phyloP scores from a whole-genome alignment of 1,140 invertebrate genomes.

The Pristionchus pacificus region DNA sequence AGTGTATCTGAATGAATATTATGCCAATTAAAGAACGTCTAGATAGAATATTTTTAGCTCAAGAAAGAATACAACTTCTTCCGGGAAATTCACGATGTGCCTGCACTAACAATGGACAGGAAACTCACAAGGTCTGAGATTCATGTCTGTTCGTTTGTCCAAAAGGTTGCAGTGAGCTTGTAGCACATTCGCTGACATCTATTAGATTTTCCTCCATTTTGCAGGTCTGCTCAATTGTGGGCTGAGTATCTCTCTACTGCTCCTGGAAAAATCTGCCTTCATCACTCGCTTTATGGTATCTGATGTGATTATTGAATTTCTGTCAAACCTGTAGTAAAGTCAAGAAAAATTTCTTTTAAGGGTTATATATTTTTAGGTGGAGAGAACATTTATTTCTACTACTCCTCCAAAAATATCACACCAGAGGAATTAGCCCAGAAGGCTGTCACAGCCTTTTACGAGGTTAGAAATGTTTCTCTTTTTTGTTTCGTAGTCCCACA shows the following conservation, averaged over 20 bases:
- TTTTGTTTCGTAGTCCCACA: too few relatives aligned
- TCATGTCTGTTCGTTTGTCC: background rate
- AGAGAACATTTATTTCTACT: constrained; percentile 16
- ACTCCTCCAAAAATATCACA: background rate
- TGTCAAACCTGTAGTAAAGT: constrained; percentile 1
- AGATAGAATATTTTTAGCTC: too few relatives aligned
- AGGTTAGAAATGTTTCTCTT: too few relatives aligned
- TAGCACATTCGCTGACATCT: background rate
- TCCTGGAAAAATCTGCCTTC: background rate
- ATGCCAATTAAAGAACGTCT: too few relatives aligned
- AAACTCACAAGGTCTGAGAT: background rate
- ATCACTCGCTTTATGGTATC: background rate
- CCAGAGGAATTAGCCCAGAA: constrained; percentile 2
- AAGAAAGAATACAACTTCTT: constrained; percentile 14
- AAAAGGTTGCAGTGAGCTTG: background rate
- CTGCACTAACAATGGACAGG: background rate
- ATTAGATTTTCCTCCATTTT: constrained; percentile 4
- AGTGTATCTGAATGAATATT: too few relatives aligned
- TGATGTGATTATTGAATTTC: background rate
- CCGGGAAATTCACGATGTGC: constrained; percentile 11
- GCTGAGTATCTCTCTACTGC: background rate
- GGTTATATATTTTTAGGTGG: constrained; percentile 5
- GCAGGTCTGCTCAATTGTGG: background rate
- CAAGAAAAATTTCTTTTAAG: background rate
- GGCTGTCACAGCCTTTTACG: constrained; percentile 10